Evolutionary conservation across 2,888 invertebrate genomes (phyloP), one percentile per base, ranked within the genome.

Genomic region (Merodon equestris): DNA sequence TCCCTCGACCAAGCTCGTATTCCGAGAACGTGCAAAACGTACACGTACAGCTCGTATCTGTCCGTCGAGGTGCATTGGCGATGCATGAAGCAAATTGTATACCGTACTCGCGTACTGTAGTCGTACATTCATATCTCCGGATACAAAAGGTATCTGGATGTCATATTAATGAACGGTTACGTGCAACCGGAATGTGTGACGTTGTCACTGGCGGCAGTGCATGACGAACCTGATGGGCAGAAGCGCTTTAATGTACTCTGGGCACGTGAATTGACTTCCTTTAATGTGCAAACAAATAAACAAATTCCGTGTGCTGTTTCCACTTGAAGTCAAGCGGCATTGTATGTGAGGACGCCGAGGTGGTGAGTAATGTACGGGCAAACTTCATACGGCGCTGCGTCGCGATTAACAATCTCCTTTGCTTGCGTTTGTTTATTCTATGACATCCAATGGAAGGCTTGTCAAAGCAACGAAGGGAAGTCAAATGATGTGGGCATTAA

Each of bases 111-210:
- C n/a, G n/a, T 77, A 72, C 58, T 54, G 53, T 40, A 2, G 27
- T 27, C 7, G 27, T 27, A 27, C 27, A 27, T 27, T 27, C 27
- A 27, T 27, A 64, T 48, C 79, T 38, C 79, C 79, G 79, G 79
- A 79, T 79, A 79, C 79, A 79, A 70, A 40, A 64, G 68, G 79
- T 79, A 79, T 79, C 79, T 79, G 74, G 64, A 79, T 79, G 74
- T 74, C 79, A 79, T 79, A 79, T 79, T 79, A 79, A 79, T 79
- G 79, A 79, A 67, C 68, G 63, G 73, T 42, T 73, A 61, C 44
- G 73, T 53, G 64, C 79, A 63, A 64, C 74, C 63, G 74, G 74
- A 74, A 79, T 74, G 74, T 79, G 60, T 79, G 79, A 79, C 68
- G 74, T 70, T 70, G 68, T 74, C 68, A 74, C 64, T 19, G 68